Base-by-base conservation (phyloP, 2,113 vertebrate genomes). In the Cardinalis cardinalis region DNA sequence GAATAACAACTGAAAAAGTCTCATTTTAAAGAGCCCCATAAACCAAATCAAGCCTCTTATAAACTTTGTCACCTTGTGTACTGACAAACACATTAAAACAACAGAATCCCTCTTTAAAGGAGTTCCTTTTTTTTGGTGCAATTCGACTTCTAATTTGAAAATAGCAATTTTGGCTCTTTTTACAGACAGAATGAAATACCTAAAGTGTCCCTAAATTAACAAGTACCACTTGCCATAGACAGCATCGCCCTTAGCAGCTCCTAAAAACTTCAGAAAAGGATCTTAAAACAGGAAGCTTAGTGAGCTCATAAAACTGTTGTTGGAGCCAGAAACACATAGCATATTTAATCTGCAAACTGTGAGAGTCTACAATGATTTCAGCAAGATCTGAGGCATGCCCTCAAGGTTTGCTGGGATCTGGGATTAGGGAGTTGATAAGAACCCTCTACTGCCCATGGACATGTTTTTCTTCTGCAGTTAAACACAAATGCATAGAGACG, bases 301-400 rank as follows among this genome's bases (percentile, higher is more conserved):
- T 94, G 98, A 98, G 97, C 98, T 98, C 98, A 98, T 98, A 98
- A 98, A 98, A 97, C 97, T 97, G 96, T 97, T 97, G 97, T 95
- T 97, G 98, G 97, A 98, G 97, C 97, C 97, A 98, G 98, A 98
- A 99, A 99, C 98, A 99, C 98, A 99, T 98, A 99, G 98, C 98
- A 99, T 99, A 99, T 99, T 99, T 99, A 99, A 99, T 99, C 98
- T 98, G 98, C 98, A 98, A 98, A 98, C 98, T 97, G 98, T 98
- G 98, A 98, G 98, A 98, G 97, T 98, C 98, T 98, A 97, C 98
- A 98, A 97, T 97, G 97, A 98, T 98, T 98, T 98, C 97, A 98
- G 98, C 95, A 96, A 99, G 99, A 99, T 99, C 99, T 99, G 98
- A 99, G 98, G 98, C 98, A 99, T 99, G 99, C 99, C 99, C 99